A percentile compares a stretch with the other conserved stretches of the same genome.
phyloP scores from a whole-genome alignment of 1,140 invertebrate species.

The Caenorhabditis latens region DNA sequence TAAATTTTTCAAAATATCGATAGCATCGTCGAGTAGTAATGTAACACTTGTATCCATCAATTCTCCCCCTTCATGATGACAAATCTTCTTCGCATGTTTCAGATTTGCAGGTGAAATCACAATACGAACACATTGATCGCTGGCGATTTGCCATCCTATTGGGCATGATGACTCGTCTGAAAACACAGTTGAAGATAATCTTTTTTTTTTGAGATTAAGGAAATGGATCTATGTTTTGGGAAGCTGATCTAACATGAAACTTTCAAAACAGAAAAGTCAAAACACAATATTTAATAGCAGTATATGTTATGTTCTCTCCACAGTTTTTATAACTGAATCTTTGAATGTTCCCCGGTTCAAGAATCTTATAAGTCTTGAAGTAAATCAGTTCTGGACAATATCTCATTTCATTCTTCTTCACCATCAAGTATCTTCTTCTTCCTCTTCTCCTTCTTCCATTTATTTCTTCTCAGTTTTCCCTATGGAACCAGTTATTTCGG shows the following conservation, averaged over 20 bases:
- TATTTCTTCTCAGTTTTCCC: conserved; percentile 27
- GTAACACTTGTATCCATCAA: conserved; percentile 48
- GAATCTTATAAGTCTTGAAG: background rate
- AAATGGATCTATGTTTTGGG: background rate
- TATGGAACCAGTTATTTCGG: conserved; percentile 49
- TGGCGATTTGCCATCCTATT: conserved; percentile 39
- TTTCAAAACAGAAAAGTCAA: too few relatives aligned
- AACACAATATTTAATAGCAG: too few relatives aligned
- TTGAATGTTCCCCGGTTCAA: background rate
- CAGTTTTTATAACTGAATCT: too few relatives aligned
- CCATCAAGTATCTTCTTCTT: conserved; percentile 1
- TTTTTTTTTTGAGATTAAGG: background rate
- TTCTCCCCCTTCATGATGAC: conserved; percentile 40
- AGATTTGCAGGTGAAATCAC: background rate
- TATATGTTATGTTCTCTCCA: too few relatives aligned
- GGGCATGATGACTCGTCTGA: conserved; percentile 38
- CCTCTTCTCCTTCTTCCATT: background rate
- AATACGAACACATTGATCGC: conserved; percentile 44
- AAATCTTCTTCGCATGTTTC: conserved; percentile 27
- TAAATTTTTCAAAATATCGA: conserved; percentile 15
- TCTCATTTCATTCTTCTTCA: background rate
- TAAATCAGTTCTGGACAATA: background rate
- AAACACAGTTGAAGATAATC: background rate
- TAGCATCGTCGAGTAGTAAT: conserved; percentile 4
- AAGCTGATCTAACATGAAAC: too few relatives aligned